Evolutionary conservation across 1,140 invertebrate genomes (phyloP), one percentile per base, ranked within the genome.

Genomic region (Nephila pilipes): DNA sequence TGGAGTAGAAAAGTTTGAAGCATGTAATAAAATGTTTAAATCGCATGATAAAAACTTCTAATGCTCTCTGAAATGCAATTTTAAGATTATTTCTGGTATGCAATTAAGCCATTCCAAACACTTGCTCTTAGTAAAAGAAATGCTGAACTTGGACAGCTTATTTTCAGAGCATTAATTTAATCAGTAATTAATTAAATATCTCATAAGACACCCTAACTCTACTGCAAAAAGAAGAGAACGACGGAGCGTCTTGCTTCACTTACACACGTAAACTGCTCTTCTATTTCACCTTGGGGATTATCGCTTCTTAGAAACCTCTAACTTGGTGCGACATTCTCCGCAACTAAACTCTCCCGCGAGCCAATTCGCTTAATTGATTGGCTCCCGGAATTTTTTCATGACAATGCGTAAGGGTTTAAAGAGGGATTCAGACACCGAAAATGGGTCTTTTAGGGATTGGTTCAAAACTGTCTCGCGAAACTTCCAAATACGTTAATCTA

Each of bases 141-240:
- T 55, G 69, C 69, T 36, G 69, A 75, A 75, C 32, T 75, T 54
- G 38, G 80, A 54, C 38, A 81, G 80, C 80, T 46, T 81, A 60
- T 60, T 85, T 60, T 85, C 57, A 36, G 57, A 85, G 83, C 55
- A 85, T 60, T 60, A 58, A 85, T 85, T 58, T 60, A 85, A 85
- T 85, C 83, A 85, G 54, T 85, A 85, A 85, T 85, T 85, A 85
- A 85, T 85, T 85, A 85, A 85, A 85, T 60, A 85, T 85, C 55
- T 85, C 54, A 58, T 85, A 60, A 57, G 57, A 85, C 83, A 85
- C 83, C 25, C 69, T 83, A 55, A 83, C 57, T 85, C 57, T 25
- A 10, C n/a, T 55, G 54, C 29, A 85, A 60, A 85, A 85, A 85
- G 38, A 81, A 81, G 55, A 14, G 18, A 57, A 22, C 54, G 54